Conservation (phyloP, 2,888 invertebrate species). For the Lycophotia porphyrea region DNA sequence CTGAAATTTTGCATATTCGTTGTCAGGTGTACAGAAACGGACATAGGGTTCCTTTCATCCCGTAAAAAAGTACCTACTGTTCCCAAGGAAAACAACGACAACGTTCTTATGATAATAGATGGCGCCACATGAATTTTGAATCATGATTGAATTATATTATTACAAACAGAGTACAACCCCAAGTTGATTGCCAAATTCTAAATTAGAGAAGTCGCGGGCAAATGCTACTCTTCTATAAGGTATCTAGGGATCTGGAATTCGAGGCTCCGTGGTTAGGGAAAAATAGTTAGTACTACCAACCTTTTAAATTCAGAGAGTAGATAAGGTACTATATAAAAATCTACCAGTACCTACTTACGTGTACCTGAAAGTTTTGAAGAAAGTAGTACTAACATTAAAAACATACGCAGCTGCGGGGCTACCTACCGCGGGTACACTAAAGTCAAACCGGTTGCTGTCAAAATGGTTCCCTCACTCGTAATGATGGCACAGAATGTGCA, state of each 20-base stretch:
- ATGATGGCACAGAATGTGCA: conserved; percentile 36
- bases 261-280: background rate
- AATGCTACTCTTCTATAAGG: background rate
- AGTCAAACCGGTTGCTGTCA: conserved; percentile 60
- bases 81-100: too few relatives aligned
- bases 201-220: too few relatives aligned
- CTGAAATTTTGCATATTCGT: too few relatives aligned
- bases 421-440: conserved; percentile 35
- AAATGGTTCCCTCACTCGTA: conserved; percentile 31
- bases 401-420: background rate
- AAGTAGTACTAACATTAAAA: background rate
- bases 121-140: too few relatives aligned
- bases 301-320: background rate
- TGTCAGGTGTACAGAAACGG: too few relatives aligned
- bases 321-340: background rate
- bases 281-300: background rate
- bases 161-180: too few relatives aligned
- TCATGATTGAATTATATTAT: too few relatives aligned
- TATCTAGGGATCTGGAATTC: background rate
- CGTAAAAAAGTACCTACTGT: too few relatives aligned
- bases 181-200: too few relatives aligned
- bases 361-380: background rate
- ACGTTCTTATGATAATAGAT: too few relatives aligned
- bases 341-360: background rate
- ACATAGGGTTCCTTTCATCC: too few relatives aligned